Conservation (phyloP, 1,140 invertebrate species). For the Sarcophaga bullata region DNA sequence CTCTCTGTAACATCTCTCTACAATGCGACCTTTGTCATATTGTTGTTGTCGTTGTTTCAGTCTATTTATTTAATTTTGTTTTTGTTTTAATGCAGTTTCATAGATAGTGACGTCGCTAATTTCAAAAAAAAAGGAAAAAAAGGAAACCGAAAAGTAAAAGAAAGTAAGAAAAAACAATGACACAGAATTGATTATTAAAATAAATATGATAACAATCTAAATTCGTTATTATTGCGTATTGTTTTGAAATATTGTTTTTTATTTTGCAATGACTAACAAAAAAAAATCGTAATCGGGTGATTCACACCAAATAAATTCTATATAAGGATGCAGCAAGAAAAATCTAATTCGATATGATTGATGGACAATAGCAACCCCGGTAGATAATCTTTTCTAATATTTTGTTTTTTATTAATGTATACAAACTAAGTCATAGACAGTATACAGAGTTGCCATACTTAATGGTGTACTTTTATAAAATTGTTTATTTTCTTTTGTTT, state of each 20-base stretch:
- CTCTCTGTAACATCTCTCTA: neutral
- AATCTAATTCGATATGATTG: too few species aligned
- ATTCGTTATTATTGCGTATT: neutral
- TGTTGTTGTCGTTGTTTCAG: neutral
- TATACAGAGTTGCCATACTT: too few species aligned
- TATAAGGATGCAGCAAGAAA: neutral
- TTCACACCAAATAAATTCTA: neutral
- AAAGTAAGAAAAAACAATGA: neutral
- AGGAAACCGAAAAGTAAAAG: too few species aligned
- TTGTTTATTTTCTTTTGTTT: too few species aligned
- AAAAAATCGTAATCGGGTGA: neutral
- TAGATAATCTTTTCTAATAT: too few species aligned
- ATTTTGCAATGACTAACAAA: conserved; percentile 11
- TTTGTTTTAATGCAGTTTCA: neutral
- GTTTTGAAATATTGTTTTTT: conserved; percentile 29
- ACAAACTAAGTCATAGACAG: too few species aligned
- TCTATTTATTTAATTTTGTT: conserved; percentile 18
- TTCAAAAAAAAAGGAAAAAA: conserved; percentile 10
- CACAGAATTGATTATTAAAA: conserved; percentile 3
- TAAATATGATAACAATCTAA: neutral
- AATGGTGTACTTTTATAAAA: too few species aligned
- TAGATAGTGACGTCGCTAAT: conserved; percentile 22
- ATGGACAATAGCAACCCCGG: too few species aligned
- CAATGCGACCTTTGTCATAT: conserved; percentile 2
- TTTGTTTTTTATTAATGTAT: too few species aligned